These are phyloP conservation scores for Enchytraeus crypticus DNA, from an alignment of 2,888 invertebrate genomes.

Conservation along the genomic window DNA sequence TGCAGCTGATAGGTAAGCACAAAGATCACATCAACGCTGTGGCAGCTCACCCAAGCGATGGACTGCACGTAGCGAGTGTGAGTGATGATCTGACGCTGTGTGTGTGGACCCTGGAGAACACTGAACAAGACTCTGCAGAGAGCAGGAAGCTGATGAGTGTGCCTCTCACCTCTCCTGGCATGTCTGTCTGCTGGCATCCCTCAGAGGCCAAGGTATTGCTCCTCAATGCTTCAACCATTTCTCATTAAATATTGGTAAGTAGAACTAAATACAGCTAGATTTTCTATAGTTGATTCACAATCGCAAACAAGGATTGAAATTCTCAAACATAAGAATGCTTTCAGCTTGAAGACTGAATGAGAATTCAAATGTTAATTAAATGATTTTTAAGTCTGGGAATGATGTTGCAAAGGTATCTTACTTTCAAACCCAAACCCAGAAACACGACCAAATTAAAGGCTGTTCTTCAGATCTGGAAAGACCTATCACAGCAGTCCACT, in stretches of 20 bases:
- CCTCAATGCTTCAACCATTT: too few relatives aligned
- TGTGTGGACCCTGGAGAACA: slow-evolving; percentile 56
- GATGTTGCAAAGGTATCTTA: neutral
- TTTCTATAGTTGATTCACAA: too few relatives aligned
- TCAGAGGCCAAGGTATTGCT: slow-evolving; percentile 61
- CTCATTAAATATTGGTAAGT: too few relatives aligned
- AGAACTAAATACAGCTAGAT: too few relatives aligned
- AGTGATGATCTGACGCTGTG: slow-evolving; percentile 68
- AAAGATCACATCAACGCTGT: slow-evolving; percentile 63
- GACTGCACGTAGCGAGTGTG: slow-evolving; percentile 63
- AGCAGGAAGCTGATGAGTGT: slow-evolving; percentile 45
- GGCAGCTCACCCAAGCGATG: slow-evolving; percentile 60
- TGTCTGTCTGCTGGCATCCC: slow-evolving; percentile 60
- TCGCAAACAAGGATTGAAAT: too few relatives aligned
- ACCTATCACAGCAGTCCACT: too few relatives aligned
- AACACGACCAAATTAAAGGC: too few relatives aligned
- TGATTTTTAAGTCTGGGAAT: neutral
- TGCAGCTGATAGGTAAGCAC: slow-evolving; percentile 58
- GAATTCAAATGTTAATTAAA: neutral
- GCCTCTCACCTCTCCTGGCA: slow-evolving; percentile 58
- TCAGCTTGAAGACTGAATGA: neutral
- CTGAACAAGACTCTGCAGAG: slow-evolving; percentile 52
- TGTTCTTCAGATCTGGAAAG: too few relatives aligned
- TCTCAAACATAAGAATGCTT: too few relatives aligned
- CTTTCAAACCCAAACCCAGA: too few relatives aligned